Percentiles rank a stretch among this genome's conserved stretches.
phyloP scores from a whole-genome alignment of 2,797 vertebrate species.

The Selene dorsalis region DNA sequence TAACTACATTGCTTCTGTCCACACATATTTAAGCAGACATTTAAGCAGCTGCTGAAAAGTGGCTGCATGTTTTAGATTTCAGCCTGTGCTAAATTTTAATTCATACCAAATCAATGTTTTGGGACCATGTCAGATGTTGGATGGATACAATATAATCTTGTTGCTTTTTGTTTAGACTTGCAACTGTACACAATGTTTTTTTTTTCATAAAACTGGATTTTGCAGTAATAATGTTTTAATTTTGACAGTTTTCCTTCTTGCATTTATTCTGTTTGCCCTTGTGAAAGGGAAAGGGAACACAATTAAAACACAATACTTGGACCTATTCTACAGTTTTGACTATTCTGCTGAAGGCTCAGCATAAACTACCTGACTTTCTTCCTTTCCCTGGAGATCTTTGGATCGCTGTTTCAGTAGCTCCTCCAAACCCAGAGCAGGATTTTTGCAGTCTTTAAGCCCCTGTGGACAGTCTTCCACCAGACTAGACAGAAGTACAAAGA shows the following conservation, averaged over 20 bases:
- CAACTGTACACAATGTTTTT: neutral
- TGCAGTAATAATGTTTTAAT: neutral
- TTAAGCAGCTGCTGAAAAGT: too few relatives aligned
- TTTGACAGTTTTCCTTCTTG: neutral
- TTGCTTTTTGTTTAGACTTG: neutral
- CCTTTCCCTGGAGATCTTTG: constrained; percentile 84
- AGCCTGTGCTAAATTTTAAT: too few relatives aligned
- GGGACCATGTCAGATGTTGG: too few relatives aligned
- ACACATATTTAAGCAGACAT: too few relatives aligned
- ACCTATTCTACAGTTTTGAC: neutral
- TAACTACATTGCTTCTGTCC: too few relatives aligned
- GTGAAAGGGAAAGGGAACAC: too few relatives aligned
- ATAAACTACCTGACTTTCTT: constrained; percentile 87
- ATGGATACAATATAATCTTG: neutral
- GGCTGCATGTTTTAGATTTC: too few relatives aligned
- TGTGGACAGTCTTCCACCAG: constrained; percentile 87
- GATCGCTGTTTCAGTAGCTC: constrained; percentile 86
- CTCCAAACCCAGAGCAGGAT: constrained; percentile 86
- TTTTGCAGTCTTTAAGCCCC: constrained; percentile 84
- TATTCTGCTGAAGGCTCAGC: neutral
- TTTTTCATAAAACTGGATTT: neutral
- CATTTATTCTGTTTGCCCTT: neutral
- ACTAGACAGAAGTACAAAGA: constrained; percentile 71
- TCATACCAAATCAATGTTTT: too few relatives aligned
- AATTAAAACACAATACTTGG: neutral